phyloP scores from a whole-genome alignment of 2,113 vertebrate genomes.

The Nipponia nippon region DNA sequence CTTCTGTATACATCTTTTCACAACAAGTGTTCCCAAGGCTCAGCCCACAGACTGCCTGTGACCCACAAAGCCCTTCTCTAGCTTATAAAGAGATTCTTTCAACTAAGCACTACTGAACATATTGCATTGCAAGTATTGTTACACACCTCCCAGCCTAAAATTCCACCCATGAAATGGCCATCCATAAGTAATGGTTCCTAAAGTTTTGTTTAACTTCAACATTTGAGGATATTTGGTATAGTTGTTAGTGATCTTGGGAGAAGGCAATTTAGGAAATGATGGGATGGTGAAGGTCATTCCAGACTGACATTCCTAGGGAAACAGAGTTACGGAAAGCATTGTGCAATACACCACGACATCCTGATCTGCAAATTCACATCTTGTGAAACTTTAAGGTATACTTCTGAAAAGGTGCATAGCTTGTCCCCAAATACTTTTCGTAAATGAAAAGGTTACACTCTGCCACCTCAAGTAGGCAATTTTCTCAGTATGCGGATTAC shows the following conservation, averaged over 20 bases:
- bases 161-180: not conserved
- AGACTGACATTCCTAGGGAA: slow-evolving; percentile 7
- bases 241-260: not conserved
- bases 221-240: not conserved
- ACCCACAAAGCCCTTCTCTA: not conserved
- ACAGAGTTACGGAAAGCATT: not conserved
- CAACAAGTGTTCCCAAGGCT: not conserved
- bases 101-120: not conserved
- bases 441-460: not conserved
- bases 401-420: not conserved
- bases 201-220: not conserved
- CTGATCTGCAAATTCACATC: not conserved
- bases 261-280: slow-evolving; percentile 3
- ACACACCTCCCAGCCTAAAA: not conserved
- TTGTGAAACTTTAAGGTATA: not conserved
- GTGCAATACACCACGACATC: not conserved
- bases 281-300: not conserved
- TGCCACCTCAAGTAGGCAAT: not conserved
- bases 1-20: not conserved
- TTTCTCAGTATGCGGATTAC: not conserved
- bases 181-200: not conserved
- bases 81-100: not conserved
- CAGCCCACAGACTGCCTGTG: not conserved
- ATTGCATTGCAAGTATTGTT: not conserved
- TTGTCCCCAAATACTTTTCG: not conserved